Percentiles rank a stretch among this genome's conserved stretches.
Conservation (phyloP, 2,797 vertebrate species). For the Semotilus atromaculatus region DNA sequence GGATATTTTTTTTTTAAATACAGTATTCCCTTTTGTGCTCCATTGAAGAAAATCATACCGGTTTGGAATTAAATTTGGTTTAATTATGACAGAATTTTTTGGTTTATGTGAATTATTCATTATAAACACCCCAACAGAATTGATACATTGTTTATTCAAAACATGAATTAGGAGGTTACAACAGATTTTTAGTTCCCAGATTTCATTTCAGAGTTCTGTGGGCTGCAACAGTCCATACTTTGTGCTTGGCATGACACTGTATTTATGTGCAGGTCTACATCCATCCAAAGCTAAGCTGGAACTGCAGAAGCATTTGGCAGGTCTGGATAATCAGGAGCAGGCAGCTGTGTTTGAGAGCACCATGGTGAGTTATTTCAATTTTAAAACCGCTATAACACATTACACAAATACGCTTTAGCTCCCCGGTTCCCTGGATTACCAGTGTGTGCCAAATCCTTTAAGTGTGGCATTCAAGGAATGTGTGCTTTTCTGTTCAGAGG, state of each 20-base stretch:
- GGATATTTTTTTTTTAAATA: too few relatives aligned
- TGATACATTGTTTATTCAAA: neutral
- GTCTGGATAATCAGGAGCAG: slow-evolving; percentile 89
- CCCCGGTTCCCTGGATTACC: slow-evolving; percentile 5
- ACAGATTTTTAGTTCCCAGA: neutral
- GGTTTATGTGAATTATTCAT: neutral
- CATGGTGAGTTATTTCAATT: slow-evolving; percentile 80
- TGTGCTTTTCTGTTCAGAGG: slow-evolving; percentile 33
- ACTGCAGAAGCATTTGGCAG: slow-evolving; percentile 91
- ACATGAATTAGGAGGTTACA: neutral
- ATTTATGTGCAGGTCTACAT: slow-evolving; percentile 81
- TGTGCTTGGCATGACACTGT: slow-evolving; percentile 23
- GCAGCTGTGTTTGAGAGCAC: slow-evolving; percentile 90
- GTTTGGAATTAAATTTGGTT: neutral
- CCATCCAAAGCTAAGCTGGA: slow-evolving; percentile 93
- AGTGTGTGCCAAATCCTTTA: slow-evolving; percentile 36
- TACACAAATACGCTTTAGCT: slow-evolving; percentile 3
- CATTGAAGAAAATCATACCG: neutral
- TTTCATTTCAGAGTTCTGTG: neutral
- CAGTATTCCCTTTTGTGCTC: neutral
- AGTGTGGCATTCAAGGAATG: slow-evolving; percentile 25
- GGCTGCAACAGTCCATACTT: neutral
- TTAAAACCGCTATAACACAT: slow-evolving; percentile 20
- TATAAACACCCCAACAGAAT: neutral
- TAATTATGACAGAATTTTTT: neutral